Base-by-base conservation (phyloP, 2,113 vertebrate genomes). In the Sinosuthora webbiana region DNA sequence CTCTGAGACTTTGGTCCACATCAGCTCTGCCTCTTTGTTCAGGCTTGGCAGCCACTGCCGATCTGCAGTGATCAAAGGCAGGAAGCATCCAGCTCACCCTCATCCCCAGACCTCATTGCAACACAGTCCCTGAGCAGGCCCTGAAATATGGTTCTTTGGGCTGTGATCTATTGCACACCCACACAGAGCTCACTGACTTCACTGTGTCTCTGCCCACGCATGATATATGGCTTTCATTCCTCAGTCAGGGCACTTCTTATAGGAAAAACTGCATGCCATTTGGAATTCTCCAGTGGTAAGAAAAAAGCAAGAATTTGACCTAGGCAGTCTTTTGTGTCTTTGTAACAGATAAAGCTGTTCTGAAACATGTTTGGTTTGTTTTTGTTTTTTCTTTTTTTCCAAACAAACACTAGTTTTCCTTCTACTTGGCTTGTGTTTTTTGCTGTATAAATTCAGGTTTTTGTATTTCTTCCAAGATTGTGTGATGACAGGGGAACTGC, bases 401-500 rank as follows among this genome's bases (percentile, higher is more conserved):
- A 69, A 86, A 76, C 17, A 90, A 77, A 70, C 2, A 0, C 47
- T 89, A 91, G 33, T 39, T 27, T 87, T 94, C 33, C 30, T 69
- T 83, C 90, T 85, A 60, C 4, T 95, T 73, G 63, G 41, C 14
- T 76, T 82, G 53, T 39, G 13, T 3, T 1, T 82, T 80, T 80
- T 85, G 45, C 59, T 87, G 17, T 57, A 95, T 57, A 93, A 95
- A 90, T 90, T 94, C 78, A 47, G 24, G 8, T 65, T 95, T 83
- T 87, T 89, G 35, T 87, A 23, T 80, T 86, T 85, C 37, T 90
- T 86, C 75, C 89, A 93, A 88, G 45, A 60, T 4, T 60, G 6
- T 83, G 93, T 77, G 93, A 95, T 93, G 96, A 94, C 94, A 95
- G 6, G 93, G 25, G 42, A 93, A 92, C 86, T 75, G 77, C 24